phyloP scores from a whole-genome alignment of 2,113 vertebrate genomes.

The Cacatua alba region DNA sequence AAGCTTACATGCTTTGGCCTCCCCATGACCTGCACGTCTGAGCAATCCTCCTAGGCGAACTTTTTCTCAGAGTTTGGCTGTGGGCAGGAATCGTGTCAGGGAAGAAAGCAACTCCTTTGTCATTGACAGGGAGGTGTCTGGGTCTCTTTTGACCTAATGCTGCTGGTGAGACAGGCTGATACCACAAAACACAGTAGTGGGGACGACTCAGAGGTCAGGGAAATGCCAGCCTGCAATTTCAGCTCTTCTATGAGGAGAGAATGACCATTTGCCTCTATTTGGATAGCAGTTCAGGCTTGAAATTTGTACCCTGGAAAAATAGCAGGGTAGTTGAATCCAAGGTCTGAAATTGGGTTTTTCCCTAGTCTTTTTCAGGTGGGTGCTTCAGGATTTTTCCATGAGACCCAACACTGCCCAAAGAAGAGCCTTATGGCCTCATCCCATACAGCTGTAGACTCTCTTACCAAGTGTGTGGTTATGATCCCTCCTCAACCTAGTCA shows the following conservation, averaged over 20 bases:
- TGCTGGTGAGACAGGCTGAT: not conserved
- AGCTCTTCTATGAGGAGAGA: not conserved
- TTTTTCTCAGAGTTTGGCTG: not conserved
- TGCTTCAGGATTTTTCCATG: not conserved
- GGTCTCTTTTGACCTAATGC: not conserved
- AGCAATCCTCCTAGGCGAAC: not conserved
- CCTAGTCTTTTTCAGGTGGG: not conserved
- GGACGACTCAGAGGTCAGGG: not conserved
- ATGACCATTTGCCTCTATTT: not conserved
- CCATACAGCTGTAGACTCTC: not conserved
- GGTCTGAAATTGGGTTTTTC: not conserved
- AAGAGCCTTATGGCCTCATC: not conserved
- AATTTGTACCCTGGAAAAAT: not conserved
- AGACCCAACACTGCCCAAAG: not conserved
- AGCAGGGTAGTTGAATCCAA: not conserved
- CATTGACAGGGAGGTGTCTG: not conserved
- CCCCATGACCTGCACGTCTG: not conserved
- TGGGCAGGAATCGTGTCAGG: fast-evolving
- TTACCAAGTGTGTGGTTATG: not conserved
- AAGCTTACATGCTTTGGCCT: not conserved
- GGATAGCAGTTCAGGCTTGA: not conserved
- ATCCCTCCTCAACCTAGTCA: not conserved
- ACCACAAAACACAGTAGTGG: not conserved
- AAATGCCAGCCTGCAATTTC: not conserved
- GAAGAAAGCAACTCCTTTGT: not conserved